Conservation (phyloP, 2,113 vertebrate species). For the Dipodomys ordii region DNA sequence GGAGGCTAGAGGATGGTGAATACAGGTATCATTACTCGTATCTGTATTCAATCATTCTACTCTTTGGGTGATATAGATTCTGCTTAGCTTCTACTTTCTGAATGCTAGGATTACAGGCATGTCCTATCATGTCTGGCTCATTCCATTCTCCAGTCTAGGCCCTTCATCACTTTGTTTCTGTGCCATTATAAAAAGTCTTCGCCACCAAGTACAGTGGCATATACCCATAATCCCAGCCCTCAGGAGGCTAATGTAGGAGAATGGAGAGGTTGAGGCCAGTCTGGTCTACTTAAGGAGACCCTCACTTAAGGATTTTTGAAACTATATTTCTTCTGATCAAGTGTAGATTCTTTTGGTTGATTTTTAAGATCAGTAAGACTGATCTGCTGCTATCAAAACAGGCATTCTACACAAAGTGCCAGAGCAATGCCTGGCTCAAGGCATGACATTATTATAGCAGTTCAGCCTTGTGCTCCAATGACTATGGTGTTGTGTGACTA, state of each 20-base stretch:
- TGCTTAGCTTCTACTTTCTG: no score
- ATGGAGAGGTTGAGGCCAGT: no score
- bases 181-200: neutral
- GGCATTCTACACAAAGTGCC: neutral
- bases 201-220: neutral
- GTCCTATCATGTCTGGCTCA: no score
- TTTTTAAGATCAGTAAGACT: neutral
- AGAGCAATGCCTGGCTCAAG: neutral
- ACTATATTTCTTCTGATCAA: neutral
- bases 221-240: no score
- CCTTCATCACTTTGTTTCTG: neutral
- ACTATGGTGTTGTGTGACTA: neutral
- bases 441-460: neutral
- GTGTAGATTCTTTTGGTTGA: neutral
- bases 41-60: no score
- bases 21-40: no score
- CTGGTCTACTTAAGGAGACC: no score
- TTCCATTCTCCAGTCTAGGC: neutral
- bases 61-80: no score
- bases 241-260: no score
- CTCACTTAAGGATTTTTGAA: neutral
- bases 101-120: no score
- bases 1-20: no score
- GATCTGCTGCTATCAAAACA: no score
- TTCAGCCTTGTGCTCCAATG: neutral